Conservation (phyloP, 2,113 vertebrate genomes). For the Variabilichromis moorii region DNA sequence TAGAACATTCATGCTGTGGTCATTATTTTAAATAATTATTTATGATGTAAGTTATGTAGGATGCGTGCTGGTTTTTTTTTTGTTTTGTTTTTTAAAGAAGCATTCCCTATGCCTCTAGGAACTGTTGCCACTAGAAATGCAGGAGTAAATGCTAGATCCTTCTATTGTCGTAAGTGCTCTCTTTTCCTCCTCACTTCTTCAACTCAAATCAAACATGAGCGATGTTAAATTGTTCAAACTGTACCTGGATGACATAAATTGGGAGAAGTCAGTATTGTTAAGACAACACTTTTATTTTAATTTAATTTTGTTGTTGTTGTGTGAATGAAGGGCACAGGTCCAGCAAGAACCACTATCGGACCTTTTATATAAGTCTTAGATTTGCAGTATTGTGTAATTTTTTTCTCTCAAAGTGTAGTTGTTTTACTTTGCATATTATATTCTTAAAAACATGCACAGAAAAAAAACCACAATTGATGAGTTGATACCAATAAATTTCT, state of each 20-base stretch:
- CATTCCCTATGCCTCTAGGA: constrained; percentile 75
- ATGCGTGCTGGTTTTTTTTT: constrained; percentile 60
- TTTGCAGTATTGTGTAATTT: neutral
- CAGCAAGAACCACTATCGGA: constrained; percentile 18
- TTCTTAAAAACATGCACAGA: neutral
- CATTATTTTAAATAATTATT: constrained; percentile 75
- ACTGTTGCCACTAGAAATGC: constrained; percentile 63
- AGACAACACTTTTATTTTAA: neutral
- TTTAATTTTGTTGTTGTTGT: neutral
- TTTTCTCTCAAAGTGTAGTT: neutral
- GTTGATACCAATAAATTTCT: neutral
- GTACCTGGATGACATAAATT: constrained; percentile 1
- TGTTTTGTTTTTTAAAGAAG: constrained; percentile 52
- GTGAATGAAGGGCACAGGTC: constrained; percentile 24
- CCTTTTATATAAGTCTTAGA: neutral
- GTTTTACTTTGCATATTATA: constrained; percentile 4
- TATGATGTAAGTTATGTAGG: constrained; percentile 76
- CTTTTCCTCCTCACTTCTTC: neutral
- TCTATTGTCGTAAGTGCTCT: constrained; percentile 29
- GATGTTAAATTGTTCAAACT: constrained; percentile 8
- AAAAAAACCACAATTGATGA: neutral
- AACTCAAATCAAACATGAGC: neutral
- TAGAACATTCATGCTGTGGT: constrained; percentile 62
- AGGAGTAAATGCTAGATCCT: constrained; percentile 36
- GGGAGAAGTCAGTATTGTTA: constrained; percentile 31